phyloP scores from a whole-genome alignment of 2,113 vertebrate species.

The Corythornis vintsioides region DNA sequence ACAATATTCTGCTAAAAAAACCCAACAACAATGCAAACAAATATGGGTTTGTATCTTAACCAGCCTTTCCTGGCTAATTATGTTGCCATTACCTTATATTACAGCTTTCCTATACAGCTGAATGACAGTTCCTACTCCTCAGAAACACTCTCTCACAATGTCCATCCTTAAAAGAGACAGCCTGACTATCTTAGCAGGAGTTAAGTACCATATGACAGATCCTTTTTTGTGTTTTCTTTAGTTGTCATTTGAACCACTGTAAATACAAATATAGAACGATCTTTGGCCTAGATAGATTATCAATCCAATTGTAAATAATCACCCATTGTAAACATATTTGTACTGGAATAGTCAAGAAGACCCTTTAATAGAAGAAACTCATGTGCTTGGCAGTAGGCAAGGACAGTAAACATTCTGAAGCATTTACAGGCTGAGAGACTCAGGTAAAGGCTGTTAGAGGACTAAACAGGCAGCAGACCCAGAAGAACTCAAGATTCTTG shows the following conservation, averaged over 20 bases:
- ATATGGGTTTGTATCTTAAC: not conserved
- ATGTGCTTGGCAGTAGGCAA: not conserved
- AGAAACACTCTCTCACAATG: not conserved
- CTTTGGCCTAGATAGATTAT: not conserved
- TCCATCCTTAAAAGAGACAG: not conserved
- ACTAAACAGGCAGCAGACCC: not conserved
- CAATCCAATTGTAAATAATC: not conserved
- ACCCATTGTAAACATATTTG: not conserved
- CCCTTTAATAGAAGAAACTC: not conserved
- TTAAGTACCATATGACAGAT: not conserved
- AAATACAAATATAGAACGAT: not conserved
- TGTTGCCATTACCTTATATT: not conserved
- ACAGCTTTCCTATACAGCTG: not conserved
- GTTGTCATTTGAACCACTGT: not conserved
- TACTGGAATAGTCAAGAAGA: not conserved
- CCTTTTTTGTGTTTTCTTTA: not conserved
- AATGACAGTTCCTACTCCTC: not conserved
- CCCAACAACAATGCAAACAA: not conserved
- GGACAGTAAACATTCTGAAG: not conserved
- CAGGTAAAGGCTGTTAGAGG: not conserved
- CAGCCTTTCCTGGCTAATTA: not conserved
- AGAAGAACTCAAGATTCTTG: not conserved
- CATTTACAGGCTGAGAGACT: not conserved
- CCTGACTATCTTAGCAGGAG: not conserved
- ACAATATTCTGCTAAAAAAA: not conserved